Evolutionary conservation across 2,113 vertebrate species (phyloP).

Genomic region (Notechis scutatus): DNA sequence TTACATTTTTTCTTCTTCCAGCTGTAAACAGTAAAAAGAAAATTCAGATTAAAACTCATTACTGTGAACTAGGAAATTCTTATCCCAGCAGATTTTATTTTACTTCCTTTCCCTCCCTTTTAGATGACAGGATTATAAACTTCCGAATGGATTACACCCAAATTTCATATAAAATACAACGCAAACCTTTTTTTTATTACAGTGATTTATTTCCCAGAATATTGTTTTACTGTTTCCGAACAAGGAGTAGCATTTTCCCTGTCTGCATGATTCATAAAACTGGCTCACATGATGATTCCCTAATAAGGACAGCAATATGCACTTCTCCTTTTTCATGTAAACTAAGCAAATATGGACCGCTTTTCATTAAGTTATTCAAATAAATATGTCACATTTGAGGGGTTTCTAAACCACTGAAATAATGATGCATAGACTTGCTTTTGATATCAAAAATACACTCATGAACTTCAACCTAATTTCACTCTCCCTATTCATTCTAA

Average conservation of each 20-base stretch:
- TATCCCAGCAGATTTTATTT: neutral
- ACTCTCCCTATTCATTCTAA: neutral
- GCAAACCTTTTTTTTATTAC: neutral
- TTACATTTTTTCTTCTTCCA: neutral
- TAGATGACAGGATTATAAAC: neutral
- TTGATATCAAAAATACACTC: slow-evolving; percentile 4
- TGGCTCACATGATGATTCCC: neutral
- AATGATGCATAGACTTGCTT: neutral
- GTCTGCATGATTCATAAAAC: neutral
- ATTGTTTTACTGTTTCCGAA: neutral
- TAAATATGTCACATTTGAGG: neutral
- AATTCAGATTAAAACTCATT: neutral
- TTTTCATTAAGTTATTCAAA: neutral
- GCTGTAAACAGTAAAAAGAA: neutral
- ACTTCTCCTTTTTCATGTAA: neutral
- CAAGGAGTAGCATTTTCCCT: neutral
- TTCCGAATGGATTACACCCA: neutral
- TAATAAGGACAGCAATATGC: neutral
- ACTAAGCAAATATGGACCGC: neutral
- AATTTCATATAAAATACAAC: neutral
- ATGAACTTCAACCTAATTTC: neutral
- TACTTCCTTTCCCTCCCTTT: neutral
- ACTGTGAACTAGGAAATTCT: neutral
- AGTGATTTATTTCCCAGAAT: neutral
- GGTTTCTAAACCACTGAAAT: neutral